phyloP scores from a whole-genome alignment of 2,113 vertebrate species.

The Brienomyrus brachyistius region DNA sequence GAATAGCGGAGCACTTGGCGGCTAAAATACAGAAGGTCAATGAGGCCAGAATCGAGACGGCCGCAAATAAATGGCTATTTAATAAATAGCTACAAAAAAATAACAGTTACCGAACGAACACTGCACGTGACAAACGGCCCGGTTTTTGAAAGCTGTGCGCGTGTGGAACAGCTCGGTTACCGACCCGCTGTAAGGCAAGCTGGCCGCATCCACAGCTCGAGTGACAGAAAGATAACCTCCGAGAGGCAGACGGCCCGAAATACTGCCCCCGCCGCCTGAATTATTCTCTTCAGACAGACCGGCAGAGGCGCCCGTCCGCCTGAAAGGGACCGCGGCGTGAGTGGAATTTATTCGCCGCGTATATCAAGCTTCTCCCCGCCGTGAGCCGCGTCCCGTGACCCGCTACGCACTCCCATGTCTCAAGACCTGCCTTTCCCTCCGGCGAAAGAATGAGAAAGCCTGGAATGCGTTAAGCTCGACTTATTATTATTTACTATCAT shows the following conservation, averaged over 20 bases:
- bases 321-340: not conserved
- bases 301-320: not conserved
- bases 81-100: not conserved
- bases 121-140: not conserved
- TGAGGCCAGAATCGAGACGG: not conserved
- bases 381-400: not conserved
- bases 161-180: not conserved
- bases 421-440: not conserved
- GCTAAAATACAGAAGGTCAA: not conserved
- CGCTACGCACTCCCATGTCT: not conserved
- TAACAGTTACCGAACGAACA: not conserved
- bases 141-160: not conserved
- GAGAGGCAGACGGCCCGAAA: not conserved
- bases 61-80: not conserved
- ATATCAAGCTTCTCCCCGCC: not conserved
- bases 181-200: not conserved
- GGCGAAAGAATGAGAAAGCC: not conserved
- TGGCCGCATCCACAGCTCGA: not conserved
- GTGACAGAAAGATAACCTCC: constrained; percentile 4
- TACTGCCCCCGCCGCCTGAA: not conserved
- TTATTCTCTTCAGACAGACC: not conserved
- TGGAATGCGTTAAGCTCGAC: not conserved
- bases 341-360: not conserved
- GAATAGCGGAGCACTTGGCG: not conserved
- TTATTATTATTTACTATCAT: not conserved